phyloP scores from a whole-genome alignment of 2,113 vertebrate genomes.

The Tringa solitaria region DNA sequence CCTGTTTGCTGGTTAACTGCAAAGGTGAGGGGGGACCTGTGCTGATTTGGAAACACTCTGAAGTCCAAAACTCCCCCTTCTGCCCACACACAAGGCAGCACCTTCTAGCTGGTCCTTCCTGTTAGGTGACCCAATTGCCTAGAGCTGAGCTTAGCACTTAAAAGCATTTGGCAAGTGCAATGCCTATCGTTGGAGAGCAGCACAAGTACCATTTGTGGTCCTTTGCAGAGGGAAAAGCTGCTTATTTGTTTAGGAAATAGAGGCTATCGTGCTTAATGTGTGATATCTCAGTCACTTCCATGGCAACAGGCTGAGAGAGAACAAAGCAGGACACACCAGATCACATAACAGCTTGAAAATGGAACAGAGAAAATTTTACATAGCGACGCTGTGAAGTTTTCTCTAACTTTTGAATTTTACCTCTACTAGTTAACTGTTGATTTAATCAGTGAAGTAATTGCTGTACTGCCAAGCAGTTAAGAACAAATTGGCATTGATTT shows the following conservation, averaged over 20 bases:
- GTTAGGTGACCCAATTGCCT: neutral
- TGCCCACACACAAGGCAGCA: neutral
- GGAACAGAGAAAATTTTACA: neutral
- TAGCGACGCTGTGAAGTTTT: neutral
- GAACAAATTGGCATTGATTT: neutral
- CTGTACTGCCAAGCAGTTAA: neutral
- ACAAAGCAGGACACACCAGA: neutral
- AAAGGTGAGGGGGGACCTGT: neutral
- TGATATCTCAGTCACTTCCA: slow-evolving; percentile 44
- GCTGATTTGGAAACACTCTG: neutral
- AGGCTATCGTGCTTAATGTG: neutral
- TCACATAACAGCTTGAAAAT: neutral
- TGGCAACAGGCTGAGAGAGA: slow-evolving; percentile 36
- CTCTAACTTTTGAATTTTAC: neutral
- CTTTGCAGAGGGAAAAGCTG: neutral
- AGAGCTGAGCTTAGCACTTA: neutral
- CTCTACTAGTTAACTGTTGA: neutral
- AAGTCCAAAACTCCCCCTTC: neutral
- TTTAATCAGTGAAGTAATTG: slow-evolving; percentile 8
- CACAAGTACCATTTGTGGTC: neutral
- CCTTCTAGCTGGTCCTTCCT: neutral
- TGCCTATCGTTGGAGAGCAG: neutral
- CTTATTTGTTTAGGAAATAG: slow-evolving; percentile 53
- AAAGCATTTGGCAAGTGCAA: neutral
- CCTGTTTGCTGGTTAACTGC: neutral